These are phyloP conservation scores for Chloropsis hardwickii DNA, from an alignment of 2,113 vertebrate genomes.

Conservation along the genomic window DNA sequence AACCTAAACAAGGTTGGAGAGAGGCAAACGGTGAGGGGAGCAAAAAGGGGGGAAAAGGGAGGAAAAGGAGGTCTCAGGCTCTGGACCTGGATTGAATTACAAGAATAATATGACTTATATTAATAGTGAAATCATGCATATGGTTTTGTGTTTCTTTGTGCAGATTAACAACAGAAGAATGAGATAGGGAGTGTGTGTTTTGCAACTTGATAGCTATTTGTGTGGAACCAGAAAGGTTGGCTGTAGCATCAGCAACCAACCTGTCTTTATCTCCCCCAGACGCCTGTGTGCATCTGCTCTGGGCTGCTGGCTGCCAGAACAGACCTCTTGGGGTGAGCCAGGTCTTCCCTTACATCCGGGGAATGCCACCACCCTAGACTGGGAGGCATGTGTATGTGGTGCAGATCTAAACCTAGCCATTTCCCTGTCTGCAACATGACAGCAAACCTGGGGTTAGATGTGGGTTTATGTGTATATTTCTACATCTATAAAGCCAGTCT, in stretches of 20 bases:
- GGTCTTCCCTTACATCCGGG: not conserved
- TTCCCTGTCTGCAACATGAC: not conserved
- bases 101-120: not conserved
- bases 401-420: not conserved
- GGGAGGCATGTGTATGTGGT: not conserved
- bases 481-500: not conserved
- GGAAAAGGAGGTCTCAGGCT: not conserved
- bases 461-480: not conserved
- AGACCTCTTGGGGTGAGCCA: not conserved
- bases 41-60: not conserved
- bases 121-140: not conserved
- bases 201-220: not conserved
- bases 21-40: not conserved
- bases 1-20: slow-evolving; percentile 6
- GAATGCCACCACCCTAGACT: not conserved
- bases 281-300: accelerated
- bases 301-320: not conserved
- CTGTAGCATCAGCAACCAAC: not conserved
- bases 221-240: not conserved
- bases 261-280: not conserved
- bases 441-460: not conserved
- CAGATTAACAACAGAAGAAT: not conserved
- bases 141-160: not conserved
- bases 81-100: slow-evolving; percentile 22
- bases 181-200: not conserved